A percentile compares a stretch with the other conserved stretches of the same genome.
Conservation (phyloP, 2,797 vertebrate genomes). For the Fistularia commersonii region DNA sequence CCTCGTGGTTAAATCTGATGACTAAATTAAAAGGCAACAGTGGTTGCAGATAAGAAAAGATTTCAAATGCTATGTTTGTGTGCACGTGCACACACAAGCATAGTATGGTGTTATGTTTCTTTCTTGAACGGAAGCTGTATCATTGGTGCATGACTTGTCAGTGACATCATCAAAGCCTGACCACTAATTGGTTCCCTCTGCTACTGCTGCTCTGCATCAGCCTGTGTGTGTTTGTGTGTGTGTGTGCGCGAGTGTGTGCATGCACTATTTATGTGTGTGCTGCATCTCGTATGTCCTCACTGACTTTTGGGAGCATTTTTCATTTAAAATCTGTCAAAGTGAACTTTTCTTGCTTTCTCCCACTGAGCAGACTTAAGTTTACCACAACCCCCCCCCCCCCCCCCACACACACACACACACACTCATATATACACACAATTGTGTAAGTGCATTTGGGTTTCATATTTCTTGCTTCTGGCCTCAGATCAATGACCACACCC, state of each 20-base stretch:
- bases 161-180: slow-evolving; percentile 80
- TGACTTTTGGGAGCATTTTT: slow-evolving; percentile 23
- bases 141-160: slow-evolving; percentile 70
- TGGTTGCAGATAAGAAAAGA: slow-evolving; percentile 4
- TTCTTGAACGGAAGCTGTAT: slow-evolving; percentile 71
- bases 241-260: slow-evolving; percentile 8
- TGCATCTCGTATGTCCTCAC: slow-evolving; percentile 6
- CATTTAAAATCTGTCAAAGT: slow-evolving; percentile 18
- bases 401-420: slow-evolving; percentile 22
- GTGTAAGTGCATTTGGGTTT: slow-evolving; percentile 30
- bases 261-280: background rate
- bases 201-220: slow-evolving; percentile 39
- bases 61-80: slow-evolving; percentile 18
- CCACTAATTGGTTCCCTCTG: slow-evolving; percentile 81
- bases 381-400: slow-evolving; percentile 8
- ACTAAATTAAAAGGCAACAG: background rate
- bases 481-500: slow-evolving; percentile 57
- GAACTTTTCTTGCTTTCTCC: slow-evolving; percentile 10
- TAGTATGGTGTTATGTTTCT: slow-evolving; percentile 54
- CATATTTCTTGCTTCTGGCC: slow-evolving; percentile 53
- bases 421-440: slow-evolving; percentile 3
- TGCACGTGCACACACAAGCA: slow-evolving; percentile 13
- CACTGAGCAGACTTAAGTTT: slow-evolving; percentile 10
- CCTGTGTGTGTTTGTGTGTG: slow-evolving; percentile 8
- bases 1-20: background rate